These are phyloP conservation scores for Toxonevra muliebris DNA, from an alignment of 2,888 invertebrate genomes.

Conservation along the genomic window DNA sequence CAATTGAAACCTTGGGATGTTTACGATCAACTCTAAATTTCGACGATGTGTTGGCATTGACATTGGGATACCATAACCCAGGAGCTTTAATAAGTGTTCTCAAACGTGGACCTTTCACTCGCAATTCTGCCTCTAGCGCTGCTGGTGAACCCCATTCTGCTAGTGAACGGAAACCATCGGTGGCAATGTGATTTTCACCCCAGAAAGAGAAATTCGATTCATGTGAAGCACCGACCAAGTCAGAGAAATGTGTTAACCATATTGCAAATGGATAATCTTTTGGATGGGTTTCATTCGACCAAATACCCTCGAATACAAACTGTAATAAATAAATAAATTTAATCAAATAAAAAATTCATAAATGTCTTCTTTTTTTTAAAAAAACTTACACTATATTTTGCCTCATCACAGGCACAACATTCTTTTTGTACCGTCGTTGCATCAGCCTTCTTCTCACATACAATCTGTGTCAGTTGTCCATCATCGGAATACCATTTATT, in stretches of 20 bases:
- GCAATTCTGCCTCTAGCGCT: conserved; percentile 87
- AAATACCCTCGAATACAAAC: conserved; percentile 90
- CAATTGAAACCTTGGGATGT: conserved; percentile 86
- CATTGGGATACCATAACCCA: conserved; percentile 89
- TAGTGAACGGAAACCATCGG: conserved; percentile 86
- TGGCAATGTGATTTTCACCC: conserved; percentile 87
- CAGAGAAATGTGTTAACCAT: conserved; percentile 96
- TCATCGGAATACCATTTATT: conserved; percentile 91
- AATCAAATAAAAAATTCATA: conserved; percentile 7
- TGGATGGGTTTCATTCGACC: conserved; percentile 96
- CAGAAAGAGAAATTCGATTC: conserved; percentile 89
- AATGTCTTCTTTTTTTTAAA: neutral
- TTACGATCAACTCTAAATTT: conserved; percentile 84
- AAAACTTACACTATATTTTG: conserved; percentile 84
- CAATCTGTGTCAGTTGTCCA: conserved; percentile 78
- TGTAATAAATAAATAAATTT: conserved; percentile 52
- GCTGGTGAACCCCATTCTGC: conserved; percentile 80
- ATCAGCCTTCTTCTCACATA: conserved; percentile 79
- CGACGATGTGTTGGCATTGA: conserved; percentile 84
- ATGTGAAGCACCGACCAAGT: conserved; percentile 95
- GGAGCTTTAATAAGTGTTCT: conserved; percentile 89
- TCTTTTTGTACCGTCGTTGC: conserved; percentile 69
- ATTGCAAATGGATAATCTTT: conserved; percentile 92
- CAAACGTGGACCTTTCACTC: conserved; percentile 78
- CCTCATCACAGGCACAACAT: conserved; percentile 96